Evolutionary conservation across 2,113 vertebrate species (phyloP).

Genomic region (Malurus alboscapulatus): DNA sequence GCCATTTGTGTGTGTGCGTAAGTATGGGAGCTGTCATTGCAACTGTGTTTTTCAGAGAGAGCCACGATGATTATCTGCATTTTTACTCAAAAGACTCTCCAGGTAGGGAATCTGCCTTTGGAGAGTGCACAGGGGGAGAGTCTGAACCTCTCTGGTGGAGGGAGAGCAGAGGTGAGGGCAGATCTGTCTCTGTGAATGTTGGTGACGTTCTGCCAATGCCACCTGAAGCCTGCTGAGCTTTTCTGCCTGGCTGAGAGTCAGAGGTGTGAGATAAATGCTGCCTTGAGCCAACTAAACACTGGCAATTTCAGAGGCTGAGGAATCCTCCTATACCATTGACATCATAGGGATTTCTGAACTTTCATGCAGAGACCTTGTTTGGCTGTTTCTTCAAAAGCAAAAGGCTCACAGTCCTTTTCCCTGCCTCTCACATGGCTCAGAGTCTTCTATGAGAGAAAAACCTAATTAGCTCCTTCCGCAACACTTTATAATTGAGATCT

Average conservation of each 20-base stretch:
- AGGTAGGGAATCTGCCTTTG: not conserved
- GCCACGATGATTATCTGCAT: not conserved
- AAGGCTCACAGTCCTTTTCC: not conserved
- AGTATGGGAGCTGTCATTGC: not conserved
- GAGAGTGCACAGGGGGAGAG: not conserved
- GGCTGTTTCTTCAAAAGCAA: not conserved
- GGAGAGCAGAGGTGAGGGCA: not conserved
- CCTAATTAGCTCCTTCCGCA: not conserved
- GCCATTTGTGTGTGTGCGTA: not conserved
- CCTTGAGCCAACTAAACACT: not conserved
- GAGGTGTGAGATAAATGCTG: not conserved
- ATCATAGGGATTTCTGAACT: not conserved
- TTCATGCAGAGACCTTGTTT: not conserved
- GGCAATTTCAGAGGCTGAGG: not conserved
- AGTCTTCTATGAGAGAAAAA: not conserved
- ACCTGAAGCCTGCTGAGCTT: no score
- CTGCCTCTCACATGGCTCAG: not conserved
- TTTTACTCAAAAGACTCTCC: not conserved
- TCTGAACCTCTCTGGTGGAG: not conserved
- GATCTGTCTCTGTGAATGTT: fast-evolving
- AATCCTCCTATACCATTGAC: not conserved
- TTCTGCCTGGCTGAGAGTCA: not conserved
- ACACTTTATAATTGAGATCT: not conserved
- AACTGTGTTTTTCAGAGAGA: not conserved
- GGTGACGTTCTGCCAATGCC: fast-evolving